A percentile compares a stretch with the other conserved stretches of the same genome.
Conservation (phyloP, 2,888 invertebrate genomes). For the Hipparchia semele region DNA sequence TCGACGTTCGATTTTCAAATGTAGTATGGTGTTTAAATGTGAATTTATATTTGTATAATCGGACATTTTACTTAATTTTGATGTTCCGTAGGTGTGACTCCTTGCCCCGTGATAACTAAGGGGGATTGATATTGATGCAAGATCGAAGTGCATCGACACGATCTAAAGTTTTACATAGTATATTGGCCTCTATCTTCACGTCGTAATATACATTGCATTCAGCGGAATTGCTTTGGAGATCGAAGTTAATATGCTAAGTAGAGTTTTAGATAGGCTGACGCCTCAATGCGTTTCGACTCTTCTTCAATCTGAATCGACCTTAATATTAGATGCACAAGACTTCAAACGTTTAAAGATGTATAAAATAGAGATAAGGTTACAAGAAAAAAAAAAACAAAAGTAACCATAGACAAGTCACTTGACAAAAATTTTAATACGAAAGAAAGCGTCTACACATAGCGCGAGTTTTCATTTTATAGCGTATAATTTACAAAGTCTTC, state of each 20-base stretch:
- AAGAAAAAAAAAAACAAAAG: slow-evolving; percentile 38
- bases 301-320: slow-evolving; percentile 25
- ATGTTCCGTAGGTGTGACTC: slow-evolving; percentile 38
- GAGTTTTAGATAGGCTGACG: too few relatives aligned
- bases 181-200: too few relatives aligned
- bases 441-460: too few relatives aligned
- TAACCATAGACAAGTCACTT: slow-evolving; percentile 2
- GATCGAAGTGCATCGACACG: too few relatives aligned
- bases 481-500: too few relatives aligned
- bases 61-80: slow-evolving; percentile 40
- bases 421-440: background rate
- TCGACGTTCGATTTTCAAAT: slow-evolving; percentile 29
- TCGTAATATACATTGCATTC: too few relatives aligned
- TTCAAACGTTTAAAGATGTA: slow-evolving; percentile 54
- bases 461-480: too few relatives aligned
- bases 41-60: slow-evolving; percentile 32
- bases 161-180: too few relatives aligned
- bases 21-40: slow-evolving; percentile 30
- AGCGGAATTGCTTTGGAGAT: too few relatives aligned
- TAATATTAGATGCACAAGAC: slow-evolving; percentile 66
- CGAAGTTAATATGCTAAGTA: too few relatives aligned
- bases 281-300: too few relatives aligned
- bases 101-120: slow-evolving; percentile 57
- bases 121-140: too few relatives aligned
- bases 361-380: slow-evolving; percentile 52